Evolutionary conservation across 2,113 vertebrate genomes (phyloP).

Genomic region (Rutilus rutilus): DNA sequence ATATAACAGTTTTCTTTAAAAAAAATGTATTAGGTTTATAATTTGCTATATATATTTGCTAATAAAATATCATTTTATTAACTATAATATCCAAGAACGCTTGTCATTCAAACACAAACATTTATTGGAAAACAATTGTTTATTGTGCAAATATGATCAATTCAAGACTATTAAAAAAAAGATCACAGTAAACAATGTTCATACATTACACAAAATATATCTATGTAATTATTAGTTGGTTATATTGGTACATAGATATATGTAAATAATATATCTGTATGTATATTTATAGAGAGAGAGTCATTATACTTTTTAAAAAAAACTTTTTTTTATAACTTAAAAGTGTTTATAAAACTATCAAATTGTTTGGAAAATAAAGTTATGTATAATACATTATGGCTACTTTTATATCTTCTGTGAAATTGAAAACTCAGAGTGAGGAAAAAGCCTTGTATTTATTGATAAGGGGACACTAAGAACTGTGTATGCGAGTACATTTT

Average conservation of each 20-base stretch:
- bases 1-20: too few species aligned
- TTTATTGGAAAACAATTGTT: background rate
- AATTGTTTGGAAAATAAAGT: background rate
- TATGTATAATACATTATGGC: background rate
- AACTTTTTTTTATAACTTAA: too few species aligned
- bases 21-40: too few species aligned
- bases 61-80: too few species aligned
- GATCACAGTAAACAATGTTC: background rate
- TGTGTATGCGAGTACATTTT: conserved; percentile 1
- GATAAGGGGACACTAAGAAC: background rate
- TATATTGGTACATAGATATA: too few species aligned
- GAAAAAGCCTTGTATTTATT: background rate
- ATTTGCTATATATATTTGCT: too few species aligned
- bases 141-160: background rate
- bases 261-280: too few species aligned
- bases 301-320: too few species aligned
- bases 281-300: too few species aligned
- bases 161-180: background rate
- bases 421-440: background rate
- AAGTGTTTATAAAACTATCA: background rate
- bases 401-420: background rate
- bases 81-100: background rate
- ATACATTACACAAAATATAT: background rate
- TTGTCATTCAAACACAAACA: background rate
- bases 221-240: too few species aligned